phyloP scores from a whole-genome alignment of 2,797 vertebrate genomes.

The Botia almorhae region DNA sequence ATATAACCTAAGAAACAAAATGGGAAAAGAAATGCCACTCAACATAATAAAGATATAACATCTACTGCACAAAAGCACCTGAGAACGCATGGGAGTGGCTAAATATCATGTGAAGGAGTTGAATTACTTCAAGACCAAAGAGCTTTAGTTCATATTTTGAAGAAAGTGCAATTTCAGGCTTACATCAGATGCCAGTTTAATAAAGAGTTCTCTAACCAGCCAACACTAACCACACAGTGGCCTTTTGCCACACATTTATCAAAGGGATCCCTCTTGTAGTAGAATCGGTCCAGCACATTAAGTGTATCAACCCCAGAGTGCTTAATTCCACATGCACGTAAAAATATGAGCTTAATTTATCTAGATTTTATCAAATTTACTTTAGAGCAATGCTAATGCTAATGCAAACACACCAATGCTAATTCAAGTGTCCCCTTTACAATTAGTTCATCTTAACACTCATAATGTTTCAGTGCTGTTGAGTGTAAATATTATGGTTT shows the following conservation, averaged over 20 bases:
- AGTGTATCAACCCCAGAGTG: background rate
- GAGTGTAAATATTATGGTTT: too few species aligned
- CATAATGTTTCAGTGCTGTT: too few species aligned
- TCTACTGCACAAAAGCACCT: constrained; percentile 8
- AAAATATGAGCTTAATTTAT: background rate
- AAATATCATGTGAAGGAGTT: too few species aligned
- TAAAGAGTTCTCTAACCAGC: constrained; percentile 13
- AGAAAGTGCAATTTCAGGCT: constrained; percentile 22
- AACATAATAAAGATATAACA: constrained; percentile 1
- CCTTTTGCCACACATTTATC: background rate
- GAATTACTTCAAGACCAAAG: background rate
- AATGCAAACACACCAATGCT: too few species aligned
- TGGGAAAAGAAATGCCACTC: background rate
- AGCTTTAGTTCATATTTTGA: constrained; percentile 7
- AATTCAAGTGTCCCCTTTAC: too few species aligned
- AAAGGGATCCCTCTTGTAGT: constrained; percentile 48
- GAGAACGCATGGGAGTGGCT: background rate
- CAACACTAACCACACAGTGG: constrained; percentile 14
- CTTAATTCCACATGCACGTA: constrained; percentile 1
- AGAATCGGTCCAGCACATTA: background rate
- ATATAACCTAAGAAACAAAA: constrained; percentile 83
- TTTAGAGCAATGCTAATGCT: too few species aligned
- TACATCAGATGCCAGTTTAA: background rate
- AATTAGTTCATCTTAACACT: too few species aligned
- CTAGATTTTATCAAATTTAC: background rate